phyloP scores from a whole-genome alignment of 2,888 invertebrate species.

The Augiades crinisus region DNA sequence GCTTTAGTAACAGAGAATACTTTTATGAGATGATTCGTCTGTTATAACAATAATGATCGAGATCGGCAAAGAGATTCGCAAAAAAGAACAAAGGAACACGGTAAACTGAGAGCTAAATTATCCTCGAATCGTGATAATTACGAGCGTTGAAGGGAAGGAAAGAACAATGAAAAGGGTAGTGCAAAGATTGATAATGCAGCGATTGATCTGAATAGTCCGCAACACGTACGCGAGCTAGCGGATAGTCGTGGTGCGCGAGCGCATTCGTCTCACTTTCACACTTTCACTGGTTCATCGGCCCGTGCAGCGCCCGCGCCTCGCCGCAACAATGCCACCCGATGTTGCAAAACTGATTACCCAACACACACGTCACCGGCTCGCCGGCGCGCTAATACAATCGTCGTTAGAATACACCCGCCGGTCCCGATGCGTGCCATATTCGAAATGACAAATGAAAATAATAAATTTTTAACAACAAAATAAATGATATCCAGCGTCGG shows the following conservation, averaged over 20 bases:
- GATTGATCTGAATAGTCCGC: conserved; percentile 14
- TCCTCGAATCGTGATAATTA: conserved; percentile 4
- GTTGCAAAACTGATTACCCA: conserved; percentile 74
- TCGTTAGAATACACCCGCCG: conserved; percentile 29
- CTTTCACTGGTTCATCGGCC: conserved; percentile 79
- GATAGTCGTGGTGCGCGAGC: conserved; percentile 43
- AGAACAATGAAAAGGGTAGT: conserved; percentile 3
- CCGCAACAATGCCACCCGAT: conserved; percentile 46
- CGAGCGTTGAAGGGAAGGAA: neutral
- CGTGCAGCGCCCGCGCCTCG: conserved; percentile 47
- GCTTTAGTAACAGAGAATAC: conserved; percentile 1
- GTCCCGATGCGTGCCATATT: conserved; percentile 39
- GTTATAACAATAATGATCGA: conserved; percentile 11
- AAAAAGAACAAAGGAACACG: conserved; percentile 11
- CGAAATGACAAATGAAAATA: conserved; percentile 43
- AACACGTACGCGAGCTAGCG: conserved; percentile 19
- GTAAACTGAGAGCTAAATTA: conserved; percentile 10
- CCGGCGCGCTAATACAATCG: conserved; percentile 9
- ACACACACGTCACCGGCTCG: conserved; percentile 42
- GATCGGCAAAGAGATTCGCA: neutral
- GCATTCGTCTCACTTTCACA: conserved; percentile 80
- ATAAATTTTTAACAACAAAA: conserved; percentile 39
- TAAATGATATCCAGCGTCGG: conserved; percentile 46
- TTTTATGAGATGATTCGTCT: conserved; percentile 8
- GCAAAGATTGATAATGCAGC: conserved; percentile 7